phyloP scores from a whole-genome alignment of 2,888 invertebrate genomes.

The Marasmarcha lunaedactyla region DNA sequence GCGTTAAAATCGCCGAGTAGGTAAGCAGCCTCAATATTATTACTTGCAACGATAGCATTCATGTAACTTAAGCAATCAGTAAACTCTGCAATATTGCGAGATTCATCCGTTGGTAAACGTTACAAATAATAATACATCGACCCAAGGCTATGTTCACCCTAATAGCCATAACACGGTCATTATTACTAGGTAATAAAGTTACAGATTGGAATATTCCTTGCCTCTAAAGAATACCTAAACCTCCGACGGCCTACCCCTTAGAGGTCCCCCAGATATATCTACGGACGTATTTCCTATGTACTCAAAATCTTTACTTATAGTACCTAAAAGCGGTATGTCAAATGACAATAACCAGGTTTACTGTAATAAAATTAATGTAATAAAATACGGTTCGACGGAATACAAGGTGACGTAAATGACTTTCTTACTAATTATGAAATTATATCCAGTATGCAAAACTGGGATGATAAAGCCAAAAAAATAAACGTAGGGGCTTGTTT shows the following conservation, averaged over 20 bases:
- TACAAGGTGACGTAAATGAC: too few species aligned
- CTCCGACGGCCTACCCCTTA: slow-evolving; percentile 9
- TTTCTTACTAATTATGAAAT: too few species aligned
- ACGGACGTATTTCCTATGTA: slow-evolving; percentile 9
- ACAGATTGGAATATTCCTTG: slow-evolving; percentile 6
- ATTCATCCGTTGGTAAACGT: neutral
- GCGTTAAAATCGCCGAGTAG: slow-evolving; percentile 1
- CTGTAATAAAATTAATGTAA: too few species aligned
- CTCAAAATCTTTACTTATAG: slow-evolving; percentile 5
- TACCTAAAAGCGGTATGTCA: slow-evolving; percentile 6
- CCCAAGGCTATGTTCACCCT: neutral
- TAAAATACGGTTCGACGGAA: too few species aligned
- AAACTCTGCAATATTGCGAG: too few species aligned
- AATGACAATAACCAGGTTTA: slow-evolving; percentile 6
- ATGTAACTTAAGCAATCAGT: too few species aligned
- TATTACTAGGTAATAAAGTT: slow-evolving; percentile 3
- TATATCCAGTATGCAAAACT: too few species aligned
- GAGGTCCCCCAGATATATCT: slow-evolving; percentile 4
- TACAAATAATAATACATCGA: neutral
- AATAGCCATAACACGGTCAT: neutral
- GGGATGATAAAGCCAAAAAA: too few species aligned
- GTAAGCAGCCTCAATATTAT: neutral
- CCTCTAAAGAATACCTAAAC: slow-evolving; percentile 10
- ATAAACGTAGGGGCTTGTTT: too few species aligned
- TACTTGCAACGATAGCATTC: neutral